Evolutionary conservation across 1,140 invertebrate genomes (phyloP).

Genomic region (Heliconius himera): DNA sequence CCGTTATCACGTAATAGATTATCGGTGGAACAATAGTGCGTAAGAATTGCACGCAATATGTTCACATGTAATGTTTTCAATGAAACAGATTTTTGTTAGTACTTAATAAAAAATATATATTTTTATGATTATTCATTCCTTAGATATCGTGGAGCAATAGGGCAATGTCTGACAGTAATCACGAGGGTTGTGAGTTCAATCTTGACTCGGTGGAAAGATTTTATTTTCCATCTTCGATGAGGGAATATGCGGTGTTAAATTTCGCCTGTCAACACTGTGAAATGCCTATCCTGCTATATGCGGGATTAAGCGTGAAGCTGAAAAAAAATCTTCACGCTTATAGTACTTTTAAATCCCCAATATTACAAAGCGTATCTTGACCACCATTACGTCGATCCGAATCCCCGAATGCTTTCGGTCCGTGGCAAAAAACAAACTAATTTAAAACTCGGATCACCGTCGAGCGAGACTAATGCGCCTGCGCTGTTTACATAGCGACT

Average conservation of each 20-base stretch:
- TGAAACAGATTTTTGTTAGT: background rate
- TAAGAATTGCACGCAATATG: slow-evolving; percentile 41
- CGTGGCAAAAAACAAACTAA: slow-evolving; percentile 75
- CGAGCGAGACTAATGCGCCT: slow-evolving; percentile 54
- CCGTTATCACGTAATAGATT: slow-evolving; percentile 50
- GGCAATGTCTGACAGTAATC: too few relatives aligned
- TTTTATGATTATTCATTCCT: background rate
- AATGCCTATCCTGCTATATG: too few relatives aligned
- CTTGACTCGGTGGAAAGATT: too few relatives aligned
- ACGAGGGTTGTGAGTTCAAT: too few relatives aligned
- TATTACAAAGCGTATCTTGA: slow-evolving; percentile 33
- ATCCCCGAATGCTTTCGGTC: slow-evolving; percentile 43
- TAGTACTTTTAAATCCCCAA: background rate
- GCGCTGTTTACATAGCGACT: slow-evolving; percentile 65
- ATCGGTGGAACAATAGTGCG: slow-evolving; percentile 51
- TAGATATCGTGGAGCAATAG: too few relatives aligned
- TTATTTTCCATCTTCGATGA: background rate
- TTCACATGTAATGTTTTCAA: slow-evolving; percentile 41
- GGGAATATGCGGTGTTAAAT: background rate
- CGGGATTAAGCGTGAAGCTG: background rate
- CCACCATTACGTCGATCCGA: slow-evolving; percentile 48
- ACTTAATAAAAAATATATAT: slow-evolving; percentile 15
- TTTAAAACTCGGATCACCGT: slow-evolving; percentile 70
- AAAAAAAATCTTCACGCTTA: background rate
- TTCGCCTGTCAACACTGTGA: too few relatives aligned